A percentile compares a stretch with the other conserved stretches of the same genome.
phyloP scores from a whole-genome alignment of 2,888 invertebrate species.

The Nomada fabriciana region DNA sequence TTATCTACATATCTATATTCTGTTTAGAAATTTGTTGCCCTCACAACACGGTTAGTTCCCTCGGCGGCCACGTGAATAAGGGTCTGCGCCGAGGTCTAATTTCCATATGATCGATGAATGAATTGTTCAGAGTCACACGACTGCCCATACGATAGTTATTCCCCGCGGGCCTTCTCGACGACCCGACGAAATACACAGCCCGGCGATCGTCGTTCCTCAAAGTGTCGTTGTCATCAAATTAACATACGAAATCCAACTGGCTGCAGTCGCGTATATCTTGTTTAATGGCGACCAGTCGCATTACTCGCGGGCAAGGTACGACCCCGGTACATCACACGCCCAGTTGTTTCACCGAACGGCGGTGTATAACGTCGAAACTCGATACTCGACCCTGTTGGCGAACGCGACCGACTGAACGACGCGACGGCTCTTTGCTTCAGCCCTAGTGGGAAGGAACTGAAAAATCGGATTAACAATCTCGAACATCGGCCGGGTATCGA shows the following conservation, averaged over 20 bases:
- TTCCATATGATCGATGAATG: constrained; percentile 20
- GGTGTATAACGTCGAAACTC: constrained; percentile 53
- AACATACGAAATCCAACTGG: constrained; percentile 57
- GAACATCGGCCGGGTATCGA: constrained; percentile 46
- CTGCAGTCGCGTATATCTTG: constrained; percentile 55
- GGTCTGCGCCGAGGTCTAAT: background rate
- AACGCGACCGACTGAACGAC: constrained; percentile 42
- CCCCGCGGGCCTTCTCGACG: constrained; percentile 31
- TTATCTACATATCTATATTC: background rate
- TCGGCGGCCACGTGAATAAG: background rate
- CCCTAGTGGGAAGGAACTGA: background rate
- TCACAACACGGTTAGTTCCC: background rate
- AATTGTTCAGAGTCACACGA: constrained; percentile 13
- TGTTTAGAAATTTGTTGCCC: background rate
- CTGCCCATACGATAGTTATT: background rate
- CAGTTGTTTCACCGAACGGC: constrained; percentile 28
- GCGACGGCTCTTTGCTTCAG: background rate
- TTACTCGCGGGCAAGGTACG: constrained; percentile 54
- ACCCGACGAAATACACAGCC: constrained; percentile 33
- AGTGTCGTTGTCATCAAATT: constrained; percentile 63
- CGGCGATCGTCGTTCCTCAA: constrained; percentile 54
- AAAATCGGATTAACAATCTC: constrained; percentile 53
- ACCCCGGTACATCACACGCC: constrained; percentile 59
- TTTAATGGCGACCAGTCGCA: constrained; percentile 56
- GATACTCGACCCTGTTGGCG: constrained; percentile 51